Conservation (phyloP, 2,113 vertebrate genomes). For the Raja brachyura region DNA sequence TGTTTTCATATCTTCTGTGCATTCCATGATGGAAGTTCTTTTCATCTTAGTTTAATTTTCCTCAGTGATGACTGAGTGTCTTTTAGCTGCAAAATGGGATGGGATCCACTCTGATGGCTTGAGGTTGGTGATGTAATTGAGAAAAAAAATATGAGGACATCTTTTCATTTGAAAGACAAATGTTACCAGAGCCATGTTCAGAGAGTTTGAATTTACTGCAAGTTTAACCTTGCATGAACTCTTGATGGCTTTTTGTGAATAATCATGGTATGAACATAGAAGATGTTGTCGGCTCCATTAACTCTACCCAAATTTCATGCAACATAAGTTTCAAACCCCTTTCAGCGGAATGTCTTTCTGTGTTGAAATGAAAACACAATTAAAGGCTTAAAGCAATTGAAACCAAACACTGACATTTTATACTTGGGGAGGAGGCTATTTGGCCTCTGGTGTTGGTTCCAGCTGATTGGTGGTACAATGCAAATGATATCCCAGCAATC, state of each 20-base stretch:
- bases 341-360: background rate
- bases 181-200: background rate
- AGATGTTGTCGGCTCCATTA: background rate
- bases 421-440: background rate
- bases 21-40: background rate
- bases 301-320: background rate
- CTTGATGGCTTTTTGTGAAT: slow-evolving; percentile 15
- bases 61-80: background rate
- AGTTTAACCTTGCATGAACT: background rate
- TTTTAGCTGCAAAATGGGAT: background rate
- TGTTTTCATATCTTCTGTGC: background rate
- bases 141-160: background rate
- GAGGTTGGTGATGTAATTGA: background rate
- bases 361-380: background rate
- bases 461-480: background rate
- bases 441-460: background rate
- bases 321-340: background rate
- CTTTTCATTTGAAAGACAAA: background rate
- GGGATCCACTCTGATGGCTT: background rate
- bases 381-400: background rate
- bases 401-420: background rate
- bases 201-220: slow-evolving; percentile 9
- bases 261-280: background rate
- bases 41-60: background rate
- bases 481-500: too few species aligned